Evolutionary conservation across 1,140 invertebrate species (phyloP).

Genomic region (Carposina sasakii): DNA sequence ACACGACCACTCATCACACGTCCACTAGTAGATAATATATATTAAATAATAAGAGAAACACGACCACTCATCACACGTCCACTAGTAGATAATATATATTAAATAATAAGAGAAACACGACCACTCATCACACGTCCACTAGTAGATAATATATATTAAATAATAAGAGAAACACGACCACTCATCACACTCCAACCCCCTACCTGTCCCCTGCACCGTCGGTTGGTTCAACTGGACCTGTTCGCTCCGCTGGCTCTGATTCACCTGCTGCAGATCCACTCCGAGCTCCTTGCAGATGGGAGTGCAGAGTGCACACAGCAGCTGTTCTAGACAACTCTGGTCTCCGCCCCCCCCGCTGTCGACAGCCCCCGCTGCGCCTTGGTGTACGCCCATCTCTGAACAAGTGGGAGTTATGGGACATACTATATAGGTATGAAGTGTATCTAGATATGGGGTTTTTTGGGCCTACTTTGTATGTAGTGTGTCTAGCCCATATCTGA

Average conservation of each 20-base stretch:
- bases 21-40: too few relatives aligned
- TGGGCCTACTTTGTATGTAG: too few relatives aligned
- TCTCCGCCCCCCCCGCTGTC: conserved; percentile 39
- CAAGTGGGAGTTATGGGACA: conserved; percentile 7
- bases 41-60: too few relatives aligned
- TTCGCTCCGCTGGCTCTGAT: conserved; percentile 32
- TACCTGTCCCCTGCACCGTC: conserved; percentile 35
- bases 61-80: too few relatives aligned
- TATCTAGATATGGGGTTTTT: conserved; percentile 24
- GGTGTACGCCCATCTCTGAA: conserved; percentile 56
- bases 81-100: too few relatives aligned
- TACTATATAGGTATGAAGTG: conserved; percentile 4
- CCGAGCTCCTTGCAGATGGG: conserved; percentile 71
- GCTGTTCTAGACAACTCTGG: conserved; percentile 60
- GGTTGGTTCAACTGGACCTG: conserved; percentile 55
- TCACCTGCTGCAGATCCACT: conserved; percentile 56
- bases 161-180: too few relatives aligned
- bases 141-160: too few relatives aligned
- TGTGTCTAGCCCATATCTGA: too few relatives aligned
- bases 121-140: too few relatives aligned
- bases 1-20: too few relatives aligned
- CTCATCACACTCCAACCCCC: too few relatives aligned
- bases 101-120: too few relatives aligned
- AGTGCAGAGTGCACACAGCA: conserved; percentile 61
- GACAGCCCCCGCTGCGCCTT: conserved; percentile 48